Percentiles rank a stretch among this genome's conserved stretches.
phyloP scores from a whole-genome alignment of 64 coral and sea anemone species.

The Catalaphyllia jardinei region DNA sequence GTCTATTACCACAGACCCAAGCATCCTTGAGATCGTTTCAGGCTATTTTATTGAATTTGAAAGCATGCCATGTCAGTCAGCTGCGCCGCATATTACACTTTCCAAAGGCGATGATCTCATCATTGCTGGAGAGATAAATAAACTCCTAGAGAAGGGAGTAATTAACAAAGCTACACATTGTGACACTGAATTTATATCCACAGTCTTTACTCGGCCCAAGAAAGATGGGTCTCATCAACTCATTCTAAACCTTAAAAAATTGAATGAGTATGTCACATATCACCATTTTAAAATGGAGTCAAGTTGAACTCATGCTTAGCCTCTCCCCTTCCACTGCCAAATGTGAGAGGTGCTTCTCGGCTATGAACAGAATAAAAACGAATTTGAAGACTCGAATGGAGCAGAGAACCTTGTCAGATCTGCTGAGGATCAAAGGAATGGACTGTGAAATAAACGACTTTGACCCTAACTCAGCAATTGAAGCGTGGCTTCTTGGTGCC shows the following conservation, averaged over 20 bases:
- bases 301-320: too few species aligned
- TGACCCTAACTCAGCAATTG: too few species aligned
- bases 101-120: slow-evolving; percentile 18
- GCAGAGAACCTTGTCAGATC: too few species aligned
- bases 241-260: slow-evolving; percentile 47
- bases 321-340: too few species aligned
- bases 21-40: slow-evolving; percentile 25
- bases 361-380: too few species aligned
- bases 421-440: too few species aligned
- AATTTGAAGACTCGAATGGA: too few species aligned
- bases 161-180: slow-evolving; percentile 11
- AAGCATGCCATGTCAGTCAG: background rate
- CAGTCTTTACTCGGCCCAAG: background rate
- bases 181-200: slow-evolving; percentile 15
- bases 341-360: too few species aligned
- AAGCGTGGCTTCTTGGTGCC: too few species aligned
- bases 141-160: slow-evolving; percentile 22
- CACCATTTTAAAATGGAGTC: slow-evolving; percentile 56
- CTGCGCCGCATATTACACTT: slow-evolving; percentile 8
- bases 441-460: too few species aligned
- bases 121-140: background rate
- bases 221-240: slow-evolving; percentile 34
- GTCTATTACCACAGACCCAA: slow-evolving; percentile 29
- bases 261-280: slow-evolving; percentile 28
- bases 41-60: slow-evolving; percentile 14